Evolutionary conservation across 1,140 invertebrate genomes (phyloP), one percentile per base, ranked within the genome.

Genomic region (Thereuonema tuberculata): DNA sequence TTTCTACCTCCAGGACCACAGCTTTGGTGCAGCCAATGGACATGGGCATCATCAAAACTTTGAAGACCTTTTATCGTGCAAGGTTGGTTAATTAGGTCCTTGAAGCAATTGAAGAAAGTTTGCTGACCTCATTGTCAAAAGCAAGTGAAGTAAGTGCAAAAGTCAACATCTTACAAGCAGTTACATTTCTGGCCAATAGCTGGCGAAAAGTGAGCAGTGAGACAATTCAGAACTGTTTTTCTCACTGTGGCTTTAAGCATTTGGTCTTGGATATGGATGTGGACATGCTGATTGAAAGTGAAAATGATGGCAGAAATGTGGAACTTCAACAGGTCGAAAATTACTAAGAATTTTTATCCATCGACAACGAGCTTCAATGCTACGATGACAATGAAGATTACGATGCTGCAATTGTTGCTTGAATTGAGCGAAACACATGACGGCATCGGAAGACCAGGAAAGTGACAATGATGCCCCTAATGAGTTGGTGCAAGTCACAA

Each of bases 341-440:
- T 50, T 50, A 24, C 17, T 5, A 37, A 37, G 31, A 37, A 37
- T 50, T 50, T 50, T 50, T 12, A 50, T 50, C 48, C 48, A 50
- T 50, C 48, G 48, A 50, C 48, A 50, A 20, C 23, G 48, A 50
- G 48, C 48, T 50, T 12, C 48, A 50, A 50, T 50, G 48, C 48
- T 50, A 50, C 23, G 48, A 50, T 50, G 48, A 50, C 5, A 50
- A 24, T 12, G 48, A 50, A 50, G 48, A 50, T 24, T 5, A 20
- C 48, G 20, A 50, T 20, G 23, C 23, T 50, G 23, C 48, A 50
- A 20, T 17, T 20, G 48, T 50, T 50, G 9, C 23, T 37, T 17
- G 31, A 37, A 37, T 37, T 9, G 31, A 37, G 31, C 17, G 31
- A 37, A 37, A 37, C 31, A 37, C 31, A 37, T 37, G 31, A 24